Evolutionary conservation across 2,888 invertebrate genomes (phyloP), one percentile per base, ranked within the genome.

Genomic region (Leptinotarsa peninsularis): DNA sequence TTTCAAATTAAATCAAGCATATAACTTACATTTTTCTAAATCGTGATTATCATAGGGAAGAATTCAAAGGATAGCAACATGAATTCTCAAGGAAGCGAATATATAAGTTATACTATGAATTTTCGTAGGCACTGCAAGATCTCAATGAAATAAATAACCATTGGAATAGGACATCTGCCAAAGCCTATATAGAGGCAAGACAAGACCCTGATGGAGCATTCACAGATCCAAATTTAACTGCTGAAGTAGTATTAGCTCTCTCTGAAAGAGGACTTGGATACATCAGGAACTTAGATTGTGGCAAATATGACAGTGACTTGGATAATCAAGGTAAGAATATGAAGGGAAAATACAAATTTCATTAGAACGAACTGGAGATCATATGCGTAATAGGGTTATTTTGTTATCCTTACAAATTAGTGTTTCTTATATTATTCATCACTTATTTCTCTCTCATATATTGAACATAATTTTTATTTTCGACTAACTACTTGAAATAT

Each of bases 121-220:
- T 52, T 17, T 10, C 75, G 17, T 83, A 93, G 92, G 96, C 95
- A 0, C 87, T 96, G 5, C 94, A 95, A 87, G 94, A 95, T 84
- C 93, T 94, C 10, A 93, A 93, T 79, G 92, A 93, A 88, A 91
- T 90, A 82, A 93, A 90, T 67, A 90, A 90, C 15, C 90, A 91
- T 85, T 96, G 96, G 95, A 95, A 95, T 85, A 91, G 93, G 78
- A 93, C 94, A 0, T 93, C 94, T 0, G 95, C 96, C 0, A 90
- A 94, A 17, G 90, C 91, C 77, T 96, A 94, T 92, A 90, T 96
- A 60, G 90, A 93, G 74, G 91, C 91, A 81, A 91, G 93, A 18
- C 96, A 96, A 87, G 91, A 91, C 77, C 89, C 92, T 0, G 95
- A 95, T 83, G 96, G 96, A 4, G 95, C 95, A 0, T 96, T 95